Conservation (phyloP, 1,140 invertebrate genomes). For the Drosophila pandora region DNA sequence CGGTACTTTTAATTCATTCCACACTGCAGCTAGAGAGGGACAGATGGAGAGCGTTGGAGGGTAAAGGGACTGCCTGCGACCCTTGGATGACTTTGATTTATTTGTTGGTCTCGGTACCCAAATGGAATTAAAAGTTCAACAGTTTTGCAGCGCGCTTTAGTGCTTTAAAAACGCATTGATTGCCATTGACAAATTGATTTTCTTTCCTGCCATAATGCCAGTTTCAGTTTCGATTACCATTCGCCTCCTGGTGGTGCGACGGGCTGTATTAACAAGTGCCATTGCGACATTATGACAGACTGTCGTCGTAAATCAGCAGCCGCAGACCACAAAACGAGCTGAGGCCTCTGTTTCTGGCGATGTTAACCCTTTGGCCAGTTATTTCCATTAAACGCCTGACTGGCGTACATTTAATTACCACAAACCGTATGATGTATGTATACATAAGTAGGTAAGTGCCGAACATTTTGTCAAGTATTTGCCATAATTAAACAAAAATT, state of each 20-base stretch:
- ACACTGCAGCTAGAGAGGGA: constrained; percentile 51
- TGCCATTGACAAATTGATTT: constrained; percentile 74
- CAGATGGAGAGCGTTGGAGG: background rate
- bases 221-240: constrained; percentile 39
- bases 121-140: constrained; percentile 77
- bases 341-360: constrained; percentile 21
- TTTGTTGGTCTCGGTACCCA: constrained; percentile 58
- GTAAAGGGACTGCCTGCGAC: background rate
- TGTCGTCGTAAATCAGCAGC: constrained; percentile 51
- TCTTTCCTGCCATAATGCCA: constrained; percentile 35
- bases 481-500: constrained; percentile 15
- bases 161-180: constrained; percentile 55
- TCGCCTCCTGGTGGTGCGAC: constrained; percentile 2
- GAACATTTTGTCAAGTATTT: constrained; percentile 11
- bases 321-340: constrained; percentile 48
- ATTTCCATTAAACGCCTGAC: constrained; percentile 11
- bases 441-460: background rate
- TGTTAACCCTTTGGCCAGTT: constrained; percentile 15
- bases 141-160: constrained; percentile 34
- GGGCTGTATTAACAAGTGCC: constrained; percentile 57
- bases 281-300: constrained; percentile 52
- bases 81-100: constrained; percentile 67
- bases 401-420: constrained; percentile 15
- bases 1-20: constrained; percentile 71
- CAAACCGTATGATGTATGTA: constrained; percentile 20